Evolutionary conservation across 2,113 vertebrate genomes (phyloP), one percentile per base, ranked within the genome.

Genomic region (Saguinus midas): DNA sequence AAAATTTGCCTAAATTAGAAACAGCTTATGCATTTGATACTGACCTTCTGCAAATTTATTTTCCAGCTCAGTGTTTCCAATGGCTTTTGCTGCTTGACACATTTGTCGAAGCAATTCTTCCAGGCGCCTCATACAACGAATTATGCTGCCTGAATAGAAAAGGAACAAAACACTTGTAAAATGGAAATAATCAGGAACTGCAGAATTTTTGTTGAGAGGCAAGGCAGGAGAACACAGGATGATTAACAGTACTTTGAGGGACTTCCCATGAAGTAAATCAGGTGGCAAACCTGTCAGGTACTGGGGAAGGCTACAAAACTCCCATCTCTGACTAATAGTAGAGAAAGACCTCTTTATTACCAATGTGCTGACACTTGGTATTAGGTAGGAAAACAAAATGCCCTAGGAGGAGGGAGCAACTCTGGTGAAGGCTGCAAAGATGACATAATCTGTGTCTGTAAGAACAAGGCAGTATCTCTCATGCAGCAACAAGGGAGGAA

Each of bases 1-100:
- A 92, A 78, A 23, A 89, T 81, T 73, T 48, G 32, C 35, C 70
- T 58, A 35, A 48, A 88, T 37, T 52, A 83, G 40, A 58, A 76
- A 93, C 86, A 90, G 5, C 10, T 83, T 55, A 92, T 20, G 50
- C 78, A 83, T 17, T 55, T 20, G 89, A 92, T 91, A 98, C 98
- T 95, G 97, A 99, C 99, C 99, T 98, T 99, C 99, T 87, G 99
- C 99, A 97, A 99, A 99, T 97, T 99, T 99, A 95, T 99, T 99
- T 99, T 99, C 99, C 98, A 99, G 97, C 72, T 99, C 99, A 0
- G 99, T 99, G 98, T 99, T 99, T 95, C 99, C 99, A 80, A 99
- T 99, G 97, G 99, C 99, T 98, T 99, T 99, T 96, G 99, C 99
- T 43, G 99, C 99, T 91, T 99, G 99, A 95, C 99, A 99, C 99